Evolutionary conservation across 2,888 invertebrate genomes (phyloP), one percentile per base, ranked within the genome.

Genomic region (Eucera pruinosa): DNA sequence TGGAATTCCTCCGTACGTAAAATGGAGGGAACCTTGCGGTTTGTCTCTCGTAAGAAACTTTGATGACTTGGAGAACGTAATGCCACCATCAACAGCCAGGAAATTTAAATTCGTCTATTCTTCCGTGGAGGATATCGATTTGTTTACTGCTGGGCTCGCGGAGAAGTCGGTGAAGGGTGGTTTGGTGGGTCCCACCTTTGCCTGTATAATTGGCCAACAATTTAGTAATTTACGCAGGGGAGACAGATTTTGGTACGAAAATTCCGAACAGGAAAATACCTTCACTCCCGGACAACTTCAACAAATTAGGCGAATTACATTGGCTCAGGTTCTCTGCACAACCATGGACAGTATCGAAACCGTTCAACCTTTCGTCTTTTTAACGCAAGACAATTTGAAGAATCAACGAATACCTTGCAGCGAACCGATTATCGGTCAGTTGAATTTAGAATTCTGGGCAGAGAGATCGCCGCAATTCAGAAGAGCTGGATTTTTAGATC

Each of bases 191-290:
- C 97, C 97, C 0, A 97, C 97, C 0, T 97, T 97, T 86, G 97
- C 97, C 33, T 98, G 97, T 89, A 96, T 98, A 67, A 96, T 97
- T 54, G 97, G 97, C 0, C 96, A 97, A 87, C 97, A 97, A 91
- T 97, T 97, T 89, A 94, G 95, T 11, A 96, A 96, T 88, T 92
- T 97, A 0, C 94, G 96, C 0, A 95, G 95, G 89, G 97, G 97
- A 15, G 96, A 97, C 90, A 93, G 96, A 73, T 96, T 97, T 90
- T 96, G 96, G 96, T 92, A 91, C 69, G 97, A 97, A 92, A 97
- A 97, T 89, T 94, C 95, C 2, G 95, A 94, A 2, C 94, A 95
- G 50, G 95, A 96, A 74, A 96, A 94, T 33, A 95, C 96, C 1
- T 96, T 97, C 87, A 96, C 96, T 0, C 95, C 95, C 2, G 95